phyloP scores from a whole-genome alignment of 2,797 vertebrate genomes.

The Pseudomugil gertrudae region DNA sequence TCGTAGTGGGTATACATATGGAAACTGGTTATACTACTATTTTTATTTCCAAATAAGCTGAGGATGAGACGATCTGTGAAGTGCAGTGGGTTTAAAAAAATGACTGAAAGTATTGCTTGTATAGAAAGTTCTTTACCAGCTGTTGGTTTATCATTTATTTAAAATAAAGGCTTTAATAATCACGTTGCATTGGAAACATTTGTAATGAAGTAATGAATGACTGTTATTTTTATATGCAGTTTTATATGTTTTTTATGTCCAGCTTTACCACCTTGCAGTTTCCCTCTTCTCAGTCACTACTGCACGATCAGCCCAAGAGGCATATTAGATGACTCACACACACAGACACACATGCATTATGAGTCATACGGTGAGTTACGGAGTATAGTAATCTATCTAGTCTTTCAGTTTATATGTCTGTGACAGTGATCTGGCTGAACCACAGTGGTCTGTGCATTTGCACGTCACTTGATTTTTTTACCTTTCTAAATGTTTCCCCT shows the following conservation, averaged over 20 bases:
- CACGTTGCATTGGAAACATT: too few relatives aligned
- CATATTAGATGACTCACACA: constrained; percentile 46
- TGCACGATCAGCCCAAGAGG: constrained; percentile 31
- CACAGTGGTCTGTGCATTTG: constrained; percentile 48
- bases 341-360: constrained; percentile 23
- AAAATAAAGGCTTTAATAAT: too few relatives aligned
- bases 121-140: too few relatives aligned
- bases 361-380: constrained; percentile 52
- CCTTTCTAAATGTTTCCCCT: constrained; percentile 16
- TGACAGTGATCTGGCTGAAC: constrained; percentile 53
- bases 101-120: too few relatives aligned
- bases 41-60: too few relatives aligned
- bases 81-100: too few relatives aligned
- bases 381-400: constrained; percentile 62
- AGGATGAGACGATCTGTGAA: too few relatives aligned
- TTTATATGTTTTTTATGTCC: too few relatives aligned
- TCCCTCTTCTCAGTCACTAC: constrained; percentile 23
- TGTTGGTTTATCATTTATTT: too few relatives aligned
- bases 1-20: neutral
- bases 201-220: too few relatives aligned
- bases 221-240: too few relatives aligned
- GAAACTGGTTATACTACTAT: too few relatives aligned
- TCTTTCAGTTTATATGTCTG: constrained; percentile 51
- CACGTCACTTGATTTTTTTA: constrained; percentile 51
- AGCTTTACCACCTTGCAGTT: constrained; percentile 24